Evolutionary conservation across 1,140 invertebrate genomes (phyloP).

Genomic region (Homarus americanus): DNA sequence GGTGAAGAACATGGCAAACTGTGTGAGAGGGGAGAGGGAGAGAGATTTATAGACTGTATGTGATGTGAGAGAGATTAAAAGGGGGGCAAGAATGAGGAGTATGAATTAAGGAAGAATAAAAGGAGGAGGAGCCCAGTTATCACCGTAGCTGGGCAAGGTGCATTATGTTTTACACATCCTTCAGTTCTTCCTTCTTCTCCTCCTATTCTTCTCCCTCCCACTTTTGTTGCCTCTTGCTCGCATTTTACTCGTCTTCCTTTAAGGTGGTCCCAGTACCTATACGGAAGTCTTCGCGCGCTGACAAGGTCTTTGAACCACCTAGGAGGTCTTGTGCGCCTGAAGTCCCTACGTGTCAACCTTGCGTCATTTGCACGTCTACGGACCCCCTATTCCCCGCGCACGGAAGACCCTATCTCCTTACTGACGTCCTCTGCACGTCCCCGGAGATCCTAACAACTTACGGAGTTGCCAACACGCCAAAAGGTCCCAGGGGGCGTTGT

Average conservation of each 20-base stretch:
- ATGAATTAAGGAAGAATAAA: background rate
- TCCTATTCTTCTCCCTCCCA: background rate
- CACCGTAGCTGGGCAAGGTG: background rate
- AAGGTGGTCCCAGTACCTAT: too few species aligned
- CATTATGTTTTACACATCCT: background rate
- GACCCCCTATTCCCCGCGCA: background rate
- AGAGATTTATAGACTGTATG: too few species aligned
- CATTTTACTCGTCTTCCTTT: too few species aligned
- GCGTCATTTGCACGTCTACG: too few species aligned
- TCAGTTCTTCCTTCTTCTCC: background rate
- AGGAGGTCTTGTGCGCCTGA: too few species aligned
- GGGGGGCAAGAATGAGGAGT: background rate
- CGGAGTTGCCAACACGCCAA: background rate
- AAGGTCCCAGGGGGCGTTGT: slow-evolving; percentile 3
- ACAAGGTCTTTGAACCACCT: too few species aligned
- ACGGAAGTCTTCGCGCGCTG: too few species aligned
- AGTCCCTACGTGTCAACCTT: too few species aligned
- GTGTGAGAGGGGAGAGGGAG: background rate
- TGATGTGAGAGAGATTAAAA: background rate
- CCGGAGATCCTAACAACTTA: background rate
- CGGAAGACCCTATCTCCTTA: too few species aligned
- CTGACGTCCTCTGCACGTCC: background rate
- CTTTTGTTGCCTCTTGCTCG: too few species aligned
- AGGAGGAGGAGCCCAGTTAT: background rate
- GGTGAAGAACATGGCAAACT: background rate